Percentiles rank a stretch among this genome's conserved stretches.
These are phyloP conservation scores for Babylonia areolata DNA, from an alignment of 1,140 invertebrate genomes.

Conservation along the genomic window DNA sequence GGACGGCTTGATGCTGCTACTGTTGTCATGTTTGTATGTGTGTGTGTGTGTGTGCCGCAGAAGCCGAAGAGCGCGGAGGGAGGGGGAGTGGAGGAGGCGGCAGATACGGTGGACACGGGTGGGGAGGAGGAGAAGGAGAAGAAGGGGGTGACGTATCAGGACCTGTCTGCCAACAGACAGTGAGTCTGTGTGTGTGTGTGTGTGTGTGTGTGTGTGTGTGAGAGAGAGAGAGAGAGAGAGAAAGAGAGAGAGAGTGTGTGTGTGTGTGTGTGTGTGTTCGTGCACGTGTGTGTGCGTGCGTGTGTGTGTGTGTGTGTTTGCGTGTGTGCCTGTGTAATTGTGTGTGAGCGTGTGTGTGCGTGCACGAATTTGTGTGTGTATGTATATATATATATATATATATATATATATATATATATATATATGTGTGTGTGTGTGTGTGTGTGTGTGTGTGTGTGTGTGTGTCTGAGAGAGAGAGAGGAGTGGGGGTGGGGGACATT, in stretches of 20 bases:
- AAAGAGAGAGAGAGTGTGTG: slow-evolving; percentile 53
- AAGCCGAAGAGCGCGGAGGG: slow-evolving; percentile 47
- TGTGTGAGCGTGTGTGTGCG: too few relatives aligned
- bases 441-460: too few relatives aligned
- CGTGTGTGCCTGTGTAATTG: too few relatives aligned
- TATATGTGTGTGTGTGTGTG: too few relatives aligned
- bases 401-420: too few relatives aligned
- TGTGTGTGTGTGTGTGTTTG: too few relatives aligned
- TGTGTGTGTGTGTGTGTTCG: not conserved
- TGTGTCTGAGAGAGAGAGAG: too few relatives aligned
- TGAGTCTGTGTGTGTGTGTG: slow-evolving; percentile 45
- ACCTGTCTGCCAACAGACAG: slow-evolving; percentile 63
- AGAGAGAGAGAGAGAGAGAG: slow-evolving; percentile 57
- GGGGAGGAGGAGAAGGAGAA: slow-evolving; percentile 55
- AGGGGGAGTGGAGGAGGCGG: slow-evolving; percentile 55
- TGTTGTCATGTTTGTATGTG: not conserved
- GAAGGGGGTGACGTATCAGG: slow-evolving; percentile 59
- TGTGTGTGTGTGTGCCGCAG: slow-evolving; percentile 37
- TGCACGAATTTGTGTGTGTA: too few relatives aligned
- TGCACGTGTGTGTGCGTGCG: not conserved
- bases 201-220: slow-evolving; percentile 6
- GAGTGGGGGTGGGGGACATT: too few relatives aligned
- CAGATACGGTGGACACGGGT: slow-evolving; percentile 38
- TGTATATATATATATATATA: too few relatives aligned
- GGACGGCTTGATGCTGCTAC: not conserved